Evolutionary conservation across 2,797 vertebrate species (phyloP).

Genomic region (Pangasius larnaudii): DNA sequence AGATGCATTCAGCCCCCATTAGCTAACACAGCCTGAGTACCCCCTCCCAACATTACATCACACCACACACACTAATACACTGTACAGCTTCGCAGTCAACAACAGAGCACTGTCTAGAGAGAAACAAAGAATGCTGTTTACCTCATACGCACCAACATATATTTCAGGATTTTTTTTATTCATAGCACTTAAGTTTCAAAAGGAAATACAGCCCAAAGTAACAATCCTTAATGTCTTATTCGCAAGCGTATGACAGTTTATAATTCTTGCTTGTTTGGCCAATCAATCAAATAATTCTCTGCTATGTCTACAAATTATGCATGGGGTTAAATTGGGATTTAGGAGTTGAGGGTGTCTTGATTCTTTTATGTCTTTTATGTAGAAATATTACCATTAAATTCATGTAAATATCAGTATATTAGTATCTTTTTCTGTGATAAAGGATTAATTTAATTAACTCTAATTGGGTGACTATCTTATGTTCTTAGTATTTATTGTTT

Average conservation of each 20-base stretch:
- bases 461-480: not conserved
- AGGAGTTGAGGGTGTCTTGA: not conserved
- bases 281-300: not conserved
- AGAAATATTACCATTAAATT: not conserved
- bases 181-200: not conserved
- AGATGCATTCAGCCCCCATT: constrained; percentile 76
- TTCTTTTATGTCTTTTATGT: not conserved
- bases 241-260: not conserved
- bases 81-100: not conserved
- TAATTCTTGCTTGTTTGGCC: not conserved
- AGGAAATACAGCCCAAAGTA: not conserved
- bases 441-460: not conserved
- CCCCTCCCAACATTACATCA: constrained; percentile 51
- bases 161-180: not conserved
- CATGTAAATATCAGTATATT: not conserved
- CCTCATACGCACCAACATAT: not conserved
- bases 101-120: constrained; percentile 9
- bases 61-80: constrained; percentile 20
- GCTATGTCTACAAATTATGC: not conserved
- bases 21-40: constrained; percentile 70
- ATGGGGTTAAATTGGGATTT: not conserved
- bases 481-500: not conserved
- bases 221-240: not conserved
- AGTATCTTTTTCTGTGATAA: not conserved
- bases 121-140: constrained; percentile 16